Conservation (phyloP, 2,797 vertebrate species). For the Aeoliscus strigatus region DNA sequence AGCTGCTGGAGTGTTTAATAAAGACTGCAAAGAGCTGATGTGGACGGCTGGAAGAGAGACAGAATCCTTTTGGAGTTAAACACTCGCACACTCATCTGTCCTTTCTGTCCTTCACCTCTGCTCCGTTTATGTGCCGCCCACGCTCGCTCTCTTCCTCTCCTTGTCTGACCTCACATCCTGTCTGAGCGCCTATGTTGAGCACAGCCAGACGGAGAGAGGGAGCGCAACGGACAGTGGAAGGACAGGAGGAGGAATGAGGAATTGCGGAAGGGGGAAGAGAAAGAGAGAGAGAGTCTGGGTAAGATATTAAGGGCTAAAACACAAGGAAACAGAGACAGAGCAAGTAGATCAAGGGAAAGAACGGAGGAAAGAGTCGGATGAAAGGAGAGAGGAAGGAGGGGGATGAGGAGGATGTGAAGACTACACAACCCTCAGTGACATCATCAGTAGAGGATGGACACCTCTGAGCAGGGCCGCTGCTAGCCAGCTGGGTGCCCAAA, state of each 20-base stretch:
- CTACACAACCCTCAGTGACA: constrained; percentile 73
- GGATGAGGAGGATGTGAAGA: constrained; percentile 52
- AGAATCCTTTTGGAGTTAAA: no score
- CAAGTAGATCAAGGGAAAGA: constrained; percentile 36
- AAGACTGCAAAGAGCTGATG: no score
- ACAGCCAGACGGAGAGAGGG: constrained; percentile 49
- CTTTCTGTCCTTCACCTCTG: constrained; percentile 21
- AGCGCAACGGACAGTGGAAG: constrained; percentile 38
- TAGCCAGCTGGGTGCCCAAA: no score
- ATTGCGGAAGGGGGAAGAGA: not conserved
- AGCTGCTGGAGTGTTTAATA: no score
- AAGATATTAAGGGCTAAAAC: constrained; percentile 55
- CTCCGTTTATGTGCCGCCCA: constrained; percentile 53
- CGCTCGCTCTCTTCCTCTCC: constrained; percentile 56
- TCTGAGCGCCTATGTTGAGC: constrained; percentile 47
- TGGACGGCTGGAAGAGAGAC: no score
- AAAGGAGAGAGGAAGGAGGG: constrained; percentile 35
- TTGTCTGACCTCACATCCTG: constrained; percentile 65
- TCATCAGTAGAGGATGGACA: constrained; percentile 61
- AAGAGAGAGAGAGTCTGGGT: constrained; percentile 36
- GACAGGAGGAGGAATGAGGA: constrained; percentile 23
- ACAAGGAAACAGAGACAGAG: constrained; percentile 56
- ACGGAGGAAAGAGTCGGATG: constrained; percentile 35
- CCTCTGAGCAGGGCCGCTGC: no score
- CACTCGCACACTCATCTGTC: constrained; percentile 18